Evolutionary conservation across 2,113 vertebrate species (phyloP), one percentile per base, ranked within the genome.

Genomic region (Sinocyclocheilus anshuiensis): DNA sequence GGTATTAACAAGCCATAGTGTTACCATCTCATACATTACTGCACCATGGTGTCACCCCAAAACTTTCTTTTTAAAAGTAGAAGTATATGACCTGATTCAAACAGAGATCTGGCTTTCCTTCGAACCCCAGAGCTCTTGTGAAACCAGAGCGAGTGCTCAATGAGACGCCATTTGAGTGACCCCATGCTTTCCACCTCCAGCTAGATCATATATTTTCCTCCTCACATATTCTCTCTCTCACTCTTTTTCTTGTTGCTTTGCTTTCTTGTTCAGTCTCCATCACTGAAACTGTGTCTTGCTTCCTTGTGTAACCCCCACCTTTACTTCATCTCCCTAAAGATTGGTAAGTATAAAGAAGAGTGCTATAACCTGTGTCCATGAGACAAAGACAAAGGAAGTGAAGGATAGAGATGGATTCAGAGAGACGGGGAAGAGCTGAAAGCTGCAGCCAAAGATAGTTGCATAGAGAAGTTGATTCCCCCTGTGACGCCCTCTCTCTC

Each of bases 241-340:
- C 4, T 61, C 22, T 76, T 15, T 57, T 13, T 29, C 45, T 55
- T 55, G 76, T 71, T 65, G 78, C 22, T 16, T 77, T 24, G 4
- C 57, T 80, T 69, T 74, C 77, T 83, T 72, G 11, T 86, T 55
- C 63, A 33, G 22, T 39, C 61, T 55, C 13, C 39, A 77, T 84
- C 26, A 11, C 42, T 24, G 26, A 36, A 33, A 36, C 77, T 29
- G 67, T 86, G 36, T 87, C 74, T 85, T 55, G 77, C 87, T 86
- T 29, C 50, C 39, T 83, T 48, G 18, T 36, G 24, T 61, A 85
- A 36, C 53, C 53, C 72, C 69, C 26, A 80, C 45, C 82, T 55
- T 67, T 33, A 81, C 81, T 82, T 81, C 83, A 85, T 84, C 83
- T 80, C 29, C 61, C 84, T 67, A 86, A 77, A 78, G 87, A 75